These are phyloP conservation scores for Theristicus caerulescens DNA, from an alignment of 2,113 vertebrate species.

Conservation along the genomic window DNA sequence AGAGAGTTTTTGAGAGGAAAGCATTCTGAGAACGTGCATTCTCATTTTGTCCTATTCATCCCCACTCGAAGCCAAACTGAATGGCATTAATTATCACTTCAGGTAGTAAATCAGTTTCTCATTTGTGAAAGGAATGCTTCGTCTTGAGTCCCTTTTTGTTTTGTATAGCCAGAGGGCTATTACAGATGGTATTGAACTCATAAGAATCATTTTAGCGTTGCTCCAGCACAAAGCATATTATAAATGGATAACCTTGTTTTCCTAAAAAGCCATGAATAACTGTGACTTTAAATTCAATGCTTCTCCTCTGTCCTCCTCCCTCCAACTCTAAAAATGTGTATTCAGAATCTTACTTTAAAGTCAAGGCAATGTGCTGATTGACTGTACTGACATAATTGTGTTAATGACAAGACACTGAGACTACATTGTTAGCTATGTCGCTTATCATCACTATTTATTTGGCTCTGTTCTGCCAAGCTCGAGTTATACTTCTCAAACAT, in stretches of 20 bases:
- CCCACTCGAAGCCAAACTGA: slow-evolving; percentile 60
- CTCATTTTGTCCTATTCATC: slow-evolving; percentile 43
- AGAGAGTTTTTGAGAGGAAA: slow-evolving; percentile 18
- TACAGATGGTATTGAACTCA: slow-evolving; percentile 65
- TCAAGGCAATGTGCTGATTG: slow-evolving; percentile 79
- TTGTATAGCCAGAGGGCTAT: slow-evolving; percentile 57
- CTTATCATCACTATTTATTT: slow-evolving; percentile 79
- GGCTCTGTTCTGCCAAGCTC: slow-evolving; percentile 69
- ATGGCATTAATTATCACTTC: slow-evolving; percentile 77
- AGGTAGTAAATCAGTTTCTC: slow-evolving; percentile 72
- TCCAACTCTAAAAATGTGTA: slow-evolving; percentile 67
- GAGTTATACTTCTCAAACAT: slow-evolving; percentile 71
- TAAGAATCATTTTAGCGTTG: slow-evolving; percentile 67
- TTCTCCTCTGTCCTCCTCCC: slow-evolving; percentile 38
- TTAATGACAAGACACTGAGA: slow-evolving; percentile 76
- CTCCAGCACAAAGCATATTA: slow-evolving; percentile 64
- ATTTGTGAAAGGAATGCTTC: slow-evolving; percentile 62
- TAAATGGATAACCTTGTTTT: slow-evolving; percentile 76
- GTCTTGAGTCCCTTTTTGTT: slow-evolving; percentile 43
- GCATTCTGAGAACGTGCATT: not conserved
- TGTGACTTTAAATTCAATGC: slow-evolving; percentile 63
- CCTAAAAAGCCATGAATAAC: slow-evolving; percentile 63
- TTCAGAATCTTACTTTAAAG: slow-evolving; percentile 71
- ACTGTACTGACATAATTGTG: slow-evolving; percentile 79
- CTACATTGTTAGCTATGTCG: slow-evolving; percentile 70